Evolutionary conservation across 2,888 invertebrate species (phyloP).

Genomic region (Cantharis rufa): DNA sequence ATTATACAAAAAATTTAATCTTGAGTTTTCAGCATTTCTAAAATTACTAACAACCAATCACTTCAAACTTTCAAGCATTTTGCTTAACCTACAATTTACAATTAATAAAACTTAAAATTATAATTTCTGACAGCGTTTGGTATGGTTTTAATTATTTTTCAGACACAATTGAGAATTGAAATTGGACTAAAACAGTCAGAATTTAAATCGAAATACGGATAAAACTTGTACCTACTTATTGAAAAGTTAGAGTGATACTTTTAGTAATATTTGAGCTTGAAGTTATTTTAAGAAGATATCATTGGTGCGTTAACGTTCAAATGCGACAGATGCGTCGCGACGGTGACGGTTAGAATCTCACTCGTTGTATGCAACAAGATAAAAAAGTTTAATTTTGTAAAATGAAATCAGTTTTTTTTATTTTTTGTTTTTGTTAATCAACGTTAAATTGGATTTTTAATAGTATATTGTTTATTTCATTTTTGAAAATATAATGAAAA

Average conservation of each 20-base stretch:
- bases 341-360: not conserved
- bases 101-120: constrained; percentile 26
- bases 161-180: constrained; percentile 9
- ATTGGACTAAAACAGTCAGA: constrained; percentile 8
- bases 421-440: not conserved
- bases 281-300: not conserved
- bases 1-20: not conserved
- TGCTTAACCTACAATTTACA: constrained; percentile 11
- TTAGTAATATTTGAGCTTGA: not conserved
- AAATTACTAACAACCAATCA: constrained; percentile 6
- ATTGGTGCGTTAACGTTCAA: too few relatives aligned
- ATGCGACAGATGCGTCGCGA: too few relatives aligned
- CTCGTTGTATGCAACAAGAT: not conserved
- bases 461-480: not conserved
- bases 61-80: constrained; percentile 13
- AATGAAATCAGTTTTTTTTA: not conserved
- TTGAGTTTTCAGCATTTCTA: not conserved
- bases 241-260: not conserved
- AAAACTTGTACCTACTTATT: not conserved
- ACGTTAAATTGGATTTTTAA: not conserved
- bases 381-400: not conserved
- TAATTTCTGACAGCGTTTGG: constrained; percentile 11
- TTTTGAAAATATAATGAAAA: constrained; percentile 5
- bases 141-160: constrained; percentile 20
- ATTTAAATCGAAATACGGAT: not conserved